Conservation (phyloP, 2,888 invertebrate species). For the Andricus curvator region DNA sequence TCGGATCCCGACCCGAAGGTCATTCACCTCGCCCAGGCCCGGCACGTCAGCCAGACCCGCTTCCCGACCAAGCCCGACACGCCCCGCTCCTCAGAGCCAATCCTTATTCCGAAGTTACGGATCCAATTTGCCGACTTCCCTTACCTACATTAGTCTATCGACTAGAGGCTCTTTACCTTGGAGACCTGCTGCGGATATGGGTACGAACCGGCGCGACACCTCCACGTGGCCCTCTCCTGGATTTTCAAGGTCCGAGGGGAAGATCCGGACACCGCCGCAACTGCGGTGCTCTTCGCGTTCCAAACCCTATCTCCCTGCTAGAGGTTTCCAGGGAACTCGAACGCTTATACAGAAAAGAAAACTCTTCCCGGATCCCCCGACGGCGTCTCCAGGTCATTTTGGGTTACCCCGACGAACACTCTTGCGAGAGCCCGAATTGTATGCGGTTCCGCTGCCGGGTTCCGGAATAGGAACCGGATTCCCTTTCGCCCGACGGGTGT, state of each 20-base stretch:
- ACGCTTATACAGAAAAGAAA: constrained; percentile 68
- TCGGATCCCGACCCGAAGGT: constrained; percentile 59
- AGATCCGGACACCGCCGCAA: constrained; percentile 79
- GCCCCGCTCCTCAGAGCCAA: constrained; percentile 86
- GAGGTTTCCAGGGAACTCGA: too few species aligned
- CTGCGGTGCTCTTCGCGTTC: constrained; percentile 79
- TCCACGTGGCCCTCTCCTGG: constrained; percentile 69
- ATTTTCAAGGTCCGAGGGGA: constrained; percentile 81
- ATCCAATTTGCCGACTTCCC: constrained; percentile 86
- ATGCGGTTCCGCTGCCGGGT: constrained; percentile 81
- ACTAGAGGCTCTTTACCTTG: constrained; percentile 85
- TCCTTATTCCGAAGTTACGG: constrained; percentile 85
- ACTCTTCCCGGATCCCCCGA: constrained; percentile 80
- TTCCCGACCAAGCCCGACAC: constrained; percentile 81
- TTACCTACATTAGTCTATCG: constrained; percentile 85
- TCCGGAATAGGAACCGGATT: constrained; percentile 82
- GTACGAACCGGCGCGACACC: constrained; percentile 69
- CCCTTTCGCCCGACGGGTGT: constrained; percentile 80
- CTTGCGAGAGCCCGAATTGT: constrained; percentile 78
- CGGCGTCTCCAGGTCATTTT: constrained; percentile 81
- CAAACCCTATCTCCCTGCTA: constrained; percentile 80
- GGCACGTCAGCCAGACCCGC: constrained; percentile 57
- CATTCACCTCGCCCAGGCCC: constrained; percentile 48
- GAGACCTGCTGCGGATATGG: constrained; percentile 81
- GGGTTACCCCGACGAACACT: constrained; percentile 79